Evolutionary conservation across 2,797 vertebrate genomes (phyloP).

Genomic region (Vireo griseus): DNA sequence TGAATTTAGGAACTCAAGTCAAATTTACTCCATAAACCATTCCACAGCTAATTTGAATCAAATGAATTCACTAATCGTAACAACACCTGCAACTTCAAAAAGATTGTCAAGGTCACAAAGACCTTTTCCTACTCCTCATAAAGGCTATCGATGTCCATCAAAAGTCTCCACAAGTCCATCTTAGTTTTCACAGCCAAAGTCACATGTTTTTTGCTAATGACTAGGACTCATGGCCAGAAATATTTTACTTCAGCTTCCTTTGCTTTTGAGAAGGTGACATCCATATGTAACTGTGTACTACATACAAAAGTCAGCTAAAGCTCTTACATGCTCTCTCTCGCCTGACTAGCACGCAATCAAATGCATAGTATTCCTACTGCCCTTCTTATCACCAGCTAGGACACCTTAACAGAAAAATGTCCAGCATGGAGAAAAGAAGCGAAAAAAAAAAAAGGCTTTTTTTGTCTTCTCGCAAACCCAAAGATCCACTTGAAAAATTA

Average conservation of each 20-base stretch:
- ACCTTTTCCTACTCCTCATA: not conserved
- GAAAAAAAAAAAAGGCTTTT: fast-evolving
- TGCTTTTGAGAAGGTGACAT: not conserved
- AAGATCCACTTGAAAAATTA: not conserved
- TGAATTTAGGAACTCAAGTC: not conserved
- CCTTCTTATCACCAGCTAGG: not conserved
- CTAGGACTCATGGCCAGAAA: not conserved
- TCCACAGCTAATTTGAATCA: not conserved
- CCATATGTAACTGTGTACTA: not conserved
- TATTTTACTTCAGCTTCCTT: not conserved
- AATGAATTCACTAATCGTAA: not conserved
- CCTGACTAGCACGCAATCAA: not conserved
- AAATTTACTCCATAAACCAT: not conserved
- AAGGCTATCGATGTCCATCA: not conserved
- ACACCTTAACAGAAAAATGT: not conserved
- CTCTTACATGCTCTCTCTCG: not conserved
- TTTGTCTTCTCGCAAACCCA: not conserved
- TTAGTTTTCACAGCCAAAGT: not conserved
- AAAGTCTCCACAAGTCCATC: not conserved
- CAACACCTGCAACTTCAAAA: not conserved
- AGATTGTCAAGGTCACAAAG: not conserved
- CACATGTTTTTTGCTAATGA: not conserved
- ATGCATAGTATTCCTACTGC: not conserved
- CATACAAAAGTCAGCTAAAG: not conserved
- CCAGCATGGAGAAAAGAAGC: not conserved